Evolutionary conservation across 2,888 invertebrate species (phyloP).

Genomic region (Xanthia icteritia): DNA sequence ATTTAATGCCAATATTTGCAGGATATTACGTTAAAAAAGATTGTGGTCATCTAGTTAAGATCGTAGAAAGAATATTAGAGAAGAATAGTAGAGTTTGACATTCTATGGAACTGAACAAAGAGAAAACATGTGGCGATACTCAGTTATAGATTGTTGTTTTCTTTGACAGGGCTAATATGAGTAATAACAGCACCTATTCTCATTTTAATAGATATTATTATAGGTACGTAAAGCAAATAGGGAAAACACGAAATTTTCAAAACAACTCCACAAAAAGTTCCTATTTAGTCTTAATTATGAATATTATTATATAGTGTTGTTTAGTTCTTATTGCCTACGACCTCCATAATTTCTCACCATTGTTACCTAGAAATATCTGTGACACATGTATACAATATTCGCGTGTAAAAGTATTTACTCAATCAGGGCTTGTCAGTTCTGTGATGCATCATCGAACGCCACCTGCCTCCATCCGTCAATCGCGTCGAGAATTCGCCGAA

Average conservation of each 20-base stretch:
- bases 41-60: not conserved
- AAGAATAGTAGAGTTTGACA: not conserved
- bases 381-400: slow-evolving; percentile 29
- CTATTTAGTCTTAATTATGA: not conserved
- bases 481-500: slow-evolving; percentile 8
- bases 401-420: slow-evolving; percentile 36
- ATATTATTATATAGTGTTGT: not conserved
- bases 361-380: slow-evolving; percentile 7
- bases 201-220: not conserved
- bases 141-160: not conserved
- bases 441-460: slow-evolving; percentile 59
- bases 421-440: slow-evolving; percentile 60
- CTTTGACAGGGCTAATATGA: not conserved
- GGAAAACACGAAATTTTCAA: not conserved
- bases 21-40: not conserved
- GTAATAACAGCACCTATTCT: not conserved
- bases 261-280: not conserved
- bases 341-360: not conserved
- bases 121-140: not conserved
- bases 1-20: not conserved
- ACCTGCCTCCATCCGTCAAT: slow-evolving; percentile 61
- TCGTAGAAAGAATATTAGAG: too few species aligned
- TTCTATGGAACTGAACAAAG: not conserved
- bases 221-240: not conserved
- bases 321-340: not conserved